phyloP scores from a whole-genome alignment of 2,797 vertebrate species.

The Poecilia velifera region DNA sequence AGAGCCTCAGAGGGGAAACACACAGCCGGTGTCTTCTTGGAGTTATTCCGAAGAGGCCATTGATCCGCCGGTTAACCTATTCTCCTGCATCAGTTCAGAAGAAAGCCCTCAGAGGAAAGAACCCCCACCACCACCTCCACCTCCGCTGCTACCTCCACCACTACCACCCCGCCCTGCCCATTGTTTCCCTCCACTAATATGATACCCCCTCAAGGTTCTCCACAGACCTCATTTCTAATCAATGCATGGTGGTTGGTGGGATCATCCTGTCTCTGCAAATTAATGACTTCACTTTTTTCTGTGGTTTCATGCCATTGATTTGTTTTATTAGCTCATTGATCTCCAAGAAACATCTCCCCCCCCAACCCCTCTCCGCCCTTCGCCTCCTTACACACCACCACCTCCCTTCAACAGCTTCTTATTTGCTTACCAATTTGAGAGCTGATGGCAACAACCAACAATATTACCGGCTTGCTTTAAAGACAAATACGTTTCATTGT shows the following conservation, averaged over 20 bases:
- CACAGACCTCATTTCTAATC: constrained; percentile 79
- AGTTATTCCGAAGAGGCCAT: constrained; percentile 69
- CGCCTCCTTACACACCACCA: constrained; percentile 1
- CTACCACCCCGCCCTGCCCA: constrained; percentile 36
- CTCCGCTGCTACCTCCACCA: neutral
- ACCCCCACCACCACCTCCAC: constrained; percentile 4
- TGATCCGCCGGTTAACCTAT: constrained; percentile 77
- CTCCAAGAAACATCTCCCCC: constrained; percentile 50
- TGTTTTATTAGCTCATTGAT: constrained; percentile 85
- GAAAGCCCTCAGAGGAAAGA: constrained; percentile 52
- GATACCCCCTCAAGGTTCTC: constrained; percentile 78
- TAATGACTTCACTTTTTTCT: constrained; percentile 84
- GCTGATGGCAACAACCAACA: constrained; percentile 42
- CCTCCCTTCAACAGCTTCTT: constrained; percentile 44
- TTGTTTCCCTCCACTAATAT: constrained; percentile 78
- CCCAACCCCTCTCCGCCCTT: neutral
- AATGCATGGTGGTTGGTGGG: constrained; percentile 81
- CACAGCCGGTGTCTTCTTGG: constrained; percentile 46
- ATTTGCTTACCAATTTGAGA: constrained; percentile 70
- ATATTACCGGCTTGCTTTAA: constrained; percentile 30
- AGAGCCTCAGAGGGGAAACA: constrained; percentile 62
- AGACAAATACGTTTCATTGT: neutral
- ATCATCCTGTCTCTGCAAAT: constrained; percentile 84
- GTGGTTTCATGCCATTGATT: constrained; percentile 82
- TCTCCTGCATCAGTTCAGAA: constrained; percentile 71